These are phyloP conservation scores for Margarornis squamiger DNA, from an alignment of 2,797 vertebrate species.

Conservation along the genomic window DNA sequence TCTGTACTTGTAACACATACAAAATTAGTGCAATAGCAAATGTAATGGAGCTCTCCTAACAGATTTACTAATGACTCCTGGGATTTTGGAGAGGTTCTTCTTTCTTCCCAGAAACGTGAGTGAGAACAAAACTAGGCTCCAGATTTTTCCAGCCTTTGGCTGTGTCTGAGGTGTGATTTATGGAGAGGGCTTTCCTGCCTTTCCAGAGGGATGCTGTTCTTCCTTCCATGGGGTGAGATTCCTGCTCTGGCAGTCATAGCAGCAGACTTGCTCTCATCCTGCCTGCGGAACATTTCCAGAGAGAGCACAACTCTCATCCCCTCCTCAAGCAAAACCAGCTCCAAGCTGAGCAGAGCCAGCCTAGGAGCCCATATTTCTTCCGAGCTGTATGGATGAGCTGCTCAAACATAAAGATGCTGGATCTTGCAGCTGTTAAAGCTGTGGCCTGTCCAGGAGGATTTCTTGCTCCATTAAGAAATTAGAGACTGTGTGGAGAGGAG, in stretches of 20 bases:
- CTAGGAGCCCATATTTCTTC: not conserved
- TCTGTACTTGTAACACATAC: not conserved
- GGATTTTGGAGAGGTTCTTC: not conserved
- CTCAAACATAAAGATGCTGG: not conserved
- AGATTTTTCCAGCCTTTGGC: not conserved
- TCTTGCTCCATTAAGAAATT: constrained; percentile 23
- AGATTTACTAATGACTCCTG: not conserved
- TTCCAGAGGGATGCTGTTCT: not conserved
- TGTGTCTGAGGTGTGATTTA: not conserved
- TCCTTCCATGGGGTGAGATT: not conserved
- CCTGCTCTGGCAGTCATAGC: not conserved
- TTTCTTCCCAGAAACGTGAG: not conserved
- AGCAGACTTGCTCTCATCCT: not conserved
- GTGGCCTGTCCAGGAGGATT: not conserved
- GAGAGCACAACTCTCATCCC: not conserved
- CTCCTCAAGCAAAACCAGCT: not conserved
- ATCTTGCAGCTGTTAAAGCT: constrained; percentile 5
- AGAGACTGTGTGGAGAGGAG: not conserved
- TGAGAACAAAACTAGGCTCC: not conserved
- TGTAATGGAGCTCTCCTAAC: not conserved
- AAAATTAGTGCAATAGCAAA: not conserved
- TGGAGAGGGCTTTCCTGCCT: not conserved
- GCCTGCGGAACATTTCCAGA: not conserved
- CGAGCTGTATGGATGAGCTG: not conserved
- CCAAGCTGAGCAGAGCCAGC: rapidly evolving